Percentiles rank a stretch among this genome's conserved stretches.
These are phyloP conservation scores for Catharus fuscescens DNA, from an alignment of 2,113 vertebrate genomes.

Conservation along the genomic window DNA sequence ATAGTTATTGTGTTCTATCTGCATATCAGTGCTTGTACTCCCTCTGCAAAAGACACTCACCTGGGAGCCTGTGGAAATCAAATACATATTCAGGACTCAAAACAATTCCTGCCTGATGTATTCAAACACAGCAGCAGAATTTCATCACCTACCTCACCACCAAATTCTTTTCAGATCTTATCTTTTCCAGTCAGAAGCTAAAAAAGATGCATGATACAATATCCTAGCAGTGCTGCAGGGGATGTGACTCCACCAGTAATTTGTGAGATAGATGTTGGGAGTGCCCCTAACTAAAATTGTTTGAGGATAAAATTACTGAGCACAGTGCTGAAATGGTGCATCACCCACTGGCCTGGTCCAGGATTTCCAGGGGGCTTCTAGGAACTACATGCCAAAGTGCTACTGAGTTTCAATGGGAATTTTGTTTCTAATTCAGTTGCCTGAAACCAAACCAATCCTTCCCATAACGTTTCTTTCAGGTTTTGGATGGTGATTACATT, in stretches of 20 bases:
- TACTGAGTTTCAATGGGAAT: neutral
- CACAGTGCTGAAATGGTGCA: constrained; percentile 8
- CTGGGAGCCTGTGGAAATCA: neutral
- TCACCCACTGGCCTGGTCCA: constrained; percentile 11
- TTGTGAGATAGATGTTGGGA: constrained; percentile 67
- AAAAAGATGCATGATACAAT: constrained; percentile 71
- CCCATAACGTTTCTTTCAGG: neutral
- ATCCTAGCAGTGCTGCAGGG: constrained; percentile 58
- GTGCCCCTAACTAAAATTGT: constrained; percentile 54
- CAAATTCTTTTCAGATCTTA: constrained; percentile 63
- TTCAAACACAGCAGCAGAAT: constrained; percentile 54
- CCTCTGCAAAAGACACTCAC: neutral
- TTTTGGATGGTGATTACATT: neutral
- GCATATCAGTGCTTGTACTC: constrained; percentile 18
- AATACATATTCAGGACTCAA: constrained; percentile 54
- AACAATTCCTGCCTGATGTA: constrained; percentile 56
- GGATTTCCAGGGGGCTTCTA: constrained; percentile 11
- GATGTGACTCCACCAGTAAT: constrained; percentile 61
- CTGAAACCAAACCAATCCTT: neutral
- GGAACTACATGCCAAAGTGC: neutral
- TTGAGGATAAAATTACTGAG: constrained; percentile 42
- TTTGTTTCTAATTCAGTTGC: neutral
- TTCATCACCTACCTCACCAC: constrained; percentile 68
- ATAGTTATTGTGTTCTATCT: constrained; percentile 18
- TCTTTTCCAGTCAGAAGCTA: constrained; percentile 67